Conservation (phyloP, 1,140 invertebrate genomes). For the Aphis craccivora region DNA sequence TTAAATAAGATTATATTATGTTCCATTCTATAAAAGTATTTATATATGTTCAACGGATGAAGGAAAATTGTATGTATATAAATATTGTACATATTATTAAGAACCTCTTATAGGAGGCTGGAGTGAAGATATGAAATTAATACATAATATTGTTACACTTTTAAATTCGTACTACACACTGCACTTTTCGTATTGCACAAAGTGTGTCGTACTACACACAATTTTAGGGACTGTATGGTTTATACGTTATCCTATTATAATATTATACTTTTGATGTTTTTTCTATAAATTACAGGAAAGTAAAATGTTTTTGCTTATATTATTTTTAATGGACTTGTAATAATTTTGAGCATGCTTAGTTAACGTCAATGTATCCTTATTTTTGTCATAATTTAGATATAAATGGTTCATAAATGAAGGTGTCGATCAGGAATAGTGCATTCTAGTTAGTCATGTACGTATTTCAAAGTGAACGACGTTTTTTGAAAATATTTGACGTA, state of each 20-base stretch:
- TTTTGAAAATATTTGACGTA: background rate
- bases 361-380: background rate
- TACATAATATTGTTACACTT: no score
- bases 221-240: no score
- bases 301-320: background rate
- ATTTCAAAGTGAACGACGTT: background rate
- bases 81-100: no score
- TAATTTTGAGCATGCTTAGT: background rate
- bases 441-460: background rate
- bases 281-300: background rate
- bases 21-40: no score
- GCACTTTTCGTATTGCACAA: no score
- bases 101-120: no score
- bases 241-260: background rate
- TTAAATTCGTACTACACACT: no score
- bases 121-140: no score
- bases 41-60: no score
- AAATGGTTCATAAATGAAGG: background rate
- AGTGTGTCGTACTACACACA: no score
- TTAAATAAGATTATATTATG: background rate
- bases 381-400: background rate
- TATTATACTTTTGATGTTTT: background rate
- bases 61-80: no score
- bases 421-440: background rate
- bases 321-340: background rate